A percentile compares a stretch with the other conserved stretches of the same genome.
phyloP scores from a whole-genome alignment of 2,113 vertebrate species.

The Phaethon lepturus region DNA sequence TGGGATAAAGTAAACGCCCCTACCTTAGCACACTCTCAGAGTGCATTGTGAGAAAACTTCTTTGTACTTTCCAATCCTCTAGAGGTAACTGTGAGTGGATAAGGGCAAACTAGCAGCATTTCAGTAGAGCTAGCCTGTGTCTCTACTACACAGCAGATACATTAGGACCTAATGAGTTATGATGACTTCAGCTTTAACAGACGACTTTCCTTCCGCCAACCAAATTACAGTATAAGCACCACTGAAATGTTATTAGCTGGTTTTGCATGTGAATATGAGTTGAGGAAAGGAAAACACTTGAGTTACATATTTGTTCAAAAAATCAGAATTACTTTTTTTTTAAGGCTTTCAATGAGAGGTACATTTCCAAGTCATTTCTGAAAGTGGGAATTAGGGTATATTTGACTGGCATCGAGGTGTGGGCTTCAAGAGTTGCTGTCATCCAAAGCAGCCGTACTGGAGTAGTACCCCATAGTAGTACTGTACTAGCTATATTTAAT shows the following conservation, averaged over 20 bases:
- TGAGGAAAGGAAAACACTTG: background rate
- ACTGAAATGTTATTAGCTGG: background rate
- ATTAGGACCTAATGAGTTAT: slow-evolving; percentile 30
- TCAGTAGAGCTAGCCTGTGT: background rate
- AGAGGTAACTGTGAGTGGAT: background rate
- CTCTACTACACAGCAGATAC: background rate
- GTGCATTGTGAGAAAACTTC: background rate
- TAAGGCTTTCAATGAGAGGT: background rate
- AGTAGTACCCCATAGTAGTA: background rate
- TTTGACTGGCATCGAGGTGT: background rate
- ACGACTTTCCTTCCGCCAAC: background rate
- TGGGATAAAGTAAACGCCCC: background rate
- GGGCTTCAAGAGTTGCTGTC: background rate
- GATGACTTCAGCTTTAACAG: slow-evolving; percentile 23
- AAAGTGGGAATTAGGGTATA: background rate
- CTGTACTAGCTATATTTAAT: background rate
- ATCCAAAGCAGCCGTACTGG: background rate
- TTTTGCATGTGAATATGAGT: background rate
- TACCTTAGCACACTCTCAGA: background rate
- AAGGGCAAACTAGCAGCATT: background rate
- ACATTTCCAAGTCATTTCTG: background rate
- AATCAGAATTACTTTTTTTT: background rate
- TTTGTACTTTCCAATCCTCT: background rate
- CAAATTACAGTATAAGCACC: background rate
- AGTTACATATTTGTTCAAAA: background rate